Percentiles rank a stretch among this genome's conserved stretches.
Conservation (phyloP, 2,888 invertebrate genomes). For the Epiblema foenella region DNA sequence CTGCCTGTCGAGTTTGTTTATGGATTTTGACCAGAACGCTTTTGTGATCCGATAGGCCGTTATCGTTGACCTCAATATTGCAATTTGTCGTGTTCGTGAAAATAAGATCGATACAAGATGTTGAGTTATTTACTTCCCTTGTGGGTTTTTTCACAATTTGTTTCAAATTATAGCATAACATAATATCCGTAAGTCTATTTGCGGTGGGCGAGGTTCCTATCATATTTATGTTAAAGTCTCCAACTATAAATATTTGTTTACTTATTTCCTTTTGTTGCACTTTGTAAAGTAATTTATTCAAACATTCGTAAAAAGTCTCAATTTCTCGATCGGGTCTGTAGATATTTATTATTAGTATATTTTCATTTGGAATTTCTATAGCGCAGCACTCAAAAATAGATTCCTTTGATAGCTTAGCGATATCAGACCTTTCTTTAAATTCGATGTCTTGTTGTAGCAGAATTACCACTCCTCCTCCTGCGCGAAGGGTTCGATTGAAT, state of each 20-base stretch:
- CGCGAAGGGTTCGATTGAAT: neutral
- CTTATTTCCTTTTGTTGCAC: neutral
- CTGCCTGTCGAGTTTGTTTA: neutral
- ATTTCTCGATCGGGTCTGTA: slow-evolving; percentile 2
- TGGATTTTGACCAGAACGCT: neutral
- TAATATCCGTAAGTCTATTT: neutral
- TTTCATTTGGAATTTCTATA: neutral
- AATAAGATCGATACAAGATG: slow-evolving; percentile 26
- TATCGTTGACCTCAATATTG: neutral
- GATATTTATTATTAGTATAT: neutral
- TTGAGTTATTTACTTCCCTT: neutral
- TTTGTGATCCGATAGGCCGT: slow-evolving; percentile 25
- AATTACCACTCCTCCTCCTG: slow-evolving; percentile 6
- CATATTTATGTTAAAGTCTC: slow-evolving; percentile 21
- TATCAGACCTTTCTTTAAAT: neutral
- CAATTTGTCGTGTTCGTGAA: neutral
- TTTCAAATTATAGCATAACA: slow-evolving; percentile 12
- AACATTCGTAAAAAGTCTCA: neutral
- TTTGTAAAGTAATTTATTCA: neutral
- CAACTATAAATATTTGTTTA: slow-evolving; percentile 9
- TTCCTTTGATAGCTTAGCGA: neutral
- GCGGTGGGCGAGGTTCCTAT: too few relatives aligned
- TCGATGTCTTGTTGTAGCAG: slow-evolving; percentile 1
- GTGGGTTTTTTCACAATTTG: slow-evolving; percentile 26
- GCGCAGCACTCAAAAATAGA: slow-evolving; percentile 2